phyloP scores from a whole-genome alignment of 2,113 vertebrate species.

The Mesembrinibis cayennensis region DNA sequence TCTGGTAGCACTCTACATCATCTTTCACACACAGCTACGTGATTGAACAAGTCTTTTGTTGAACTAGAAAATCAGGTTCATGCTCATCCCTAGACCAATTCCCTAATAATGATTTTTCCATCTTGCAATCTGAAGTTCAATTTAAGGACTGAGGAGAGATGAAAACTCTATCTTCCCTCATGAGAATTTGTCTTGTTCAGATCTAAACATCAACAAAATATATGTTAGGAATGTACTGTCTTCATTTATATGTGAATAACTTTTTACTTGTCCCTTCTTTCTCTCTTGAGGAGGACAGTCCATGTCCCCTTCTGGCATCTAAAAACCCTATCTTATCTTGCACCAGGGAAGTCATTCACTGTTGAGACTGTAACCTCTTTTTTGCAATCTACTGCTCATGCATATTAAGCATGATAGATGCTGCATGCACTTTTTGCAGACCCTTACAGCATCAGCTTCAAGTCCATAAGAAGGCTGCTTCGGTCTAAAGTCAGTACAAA shows the following conservation, averaged over 20 bases:
- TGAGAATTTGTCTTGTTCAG: neutral
- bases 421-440: neutral
- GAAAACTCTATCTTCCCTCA: neutral
- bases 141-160: neutral
- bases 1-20: neutral
- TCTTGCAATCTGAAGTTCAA: constrained; percentile 16
- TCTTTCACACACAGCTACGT: neutral
- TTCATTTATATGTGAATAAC: neutral
- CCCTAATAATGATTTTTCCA: constrained; percentile 23
- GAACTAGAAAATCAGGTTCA: constrained; percentile 18
- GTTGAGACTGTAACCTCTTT: neutral
- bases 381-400: neutral
- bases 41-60: neutral
- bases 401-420: neutral
- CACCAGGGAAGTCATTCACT: neutral
- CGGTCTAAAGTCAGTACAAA: neutral
- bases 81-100: neutral
- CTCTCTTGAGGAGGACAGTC: neutral
- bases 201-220: neutral
- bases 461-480: neutral
- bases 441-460: neutral
- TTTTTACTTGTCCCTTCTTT: neutral
- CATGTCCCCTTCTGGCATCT: neutral
- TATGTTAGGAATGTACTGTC: neutral
- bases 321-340: neutral